Evolutionary conservation across 2,888 invertebrate genomes (phyloP), one percentile per base, ranked within the genome.

Genomic region (Cremastinae sp.): DNA sequence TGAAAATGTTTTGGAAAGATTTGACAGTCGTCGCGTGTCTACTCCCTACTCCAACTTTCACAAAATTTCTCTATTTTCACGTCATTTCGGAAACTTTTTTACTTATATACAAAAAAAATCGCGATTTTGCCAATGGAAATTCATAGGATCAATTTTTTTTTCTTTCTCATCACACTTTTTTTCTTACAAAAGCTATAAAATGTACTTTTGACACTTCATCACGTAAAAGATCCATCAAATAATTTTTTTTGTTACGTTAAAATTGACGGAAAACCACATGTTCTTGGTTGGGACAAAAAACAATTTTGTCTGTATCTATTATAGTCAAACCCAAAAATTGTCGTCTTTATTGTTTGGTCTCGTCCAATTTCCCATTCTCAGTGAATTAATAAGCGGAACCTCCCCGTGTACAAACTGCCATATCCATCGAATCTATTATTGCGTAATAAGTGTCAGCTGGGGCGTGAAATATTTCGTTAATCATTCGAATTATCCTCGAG

Each of bases 401-500:
- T 51, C 20, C 51, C n/a, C 22, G 45, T 20, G 41, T 45, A 34
- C 18, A 43, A 12, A 54, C 34, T 54, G 20, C 53, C 12, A 22
- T 5, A 20, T 45, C 43, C 7, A 41, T 2, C 22, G 20, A 61
- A 16, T 36, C 41, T 9, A 61, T 28, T 28, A 28, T 28, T 28
- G 28, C 5, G 28, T 28, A 28, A 28, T 28, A 28, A 28, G 28
- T 28, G 87, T 84, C 87, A 87, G 87, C 85, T 87, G 87, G 82
- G 74, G 81, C 87, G 84, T 86, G 84, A 87, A 87, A 87, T 87
- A 78, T 73, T 81, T 78, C 86, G 86, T 87, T 82, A 80, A 87
- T 86, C 82, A 84, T 82, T 81, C 36, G 79, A 85, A 85, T 85
- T 83, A 82, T 84, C 79, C 76, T 45, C 65, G 81, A 5, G 2